Evolutionary conservation across 2,797 vertebrate species (phyloP).

Genomic region (Tolypeutes matacus): DNA sequence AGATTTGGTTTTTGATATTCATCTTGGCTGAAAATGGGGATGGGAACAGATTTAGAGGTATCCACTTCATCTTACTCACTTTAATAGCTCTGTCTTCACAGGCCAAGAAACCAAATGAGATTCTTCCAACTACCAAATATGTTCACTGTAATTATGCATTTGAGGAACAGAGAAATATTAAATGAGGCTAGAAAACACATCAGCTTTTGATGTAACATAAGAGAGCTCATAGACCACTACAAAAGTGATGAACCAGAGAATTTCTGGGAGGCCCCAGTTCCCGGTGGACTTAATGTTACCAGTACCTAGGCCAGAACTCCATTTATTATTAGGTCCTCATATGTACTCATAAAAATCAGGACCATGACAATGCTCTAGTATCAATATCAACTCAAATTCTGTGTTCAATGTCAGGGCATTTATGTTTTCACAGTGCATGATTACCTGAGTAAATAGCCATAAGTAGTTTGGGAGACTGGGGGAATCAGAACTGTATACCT

Average conservation of each 20-base stretch:
- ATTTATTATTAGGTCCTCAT: not conserved
- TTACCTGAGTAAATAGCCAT: not conserved
- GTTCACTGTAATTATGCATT: not conserved
- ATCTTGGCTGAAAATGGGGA: not conserved
- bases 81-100: not conserved
- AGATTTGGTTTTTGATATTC: not conserved
- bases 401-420: not conserved
- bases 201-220: not conserved
- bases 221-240: not conserved
- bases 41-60: not conserved
- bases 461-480: not conserved
- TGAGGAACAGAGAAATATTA: not conserved
- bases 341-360: not conserved
- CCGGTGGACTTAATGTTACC: not conserved
- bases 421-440: not conserved
- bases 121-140: not conserved
- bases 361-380: not conserved
- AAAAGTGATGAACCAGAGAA: not conserved
- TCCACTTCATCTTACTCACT: not conserved
- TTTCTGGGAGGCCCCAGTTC: not conserved
- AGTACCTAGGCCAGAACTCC: not conserved
- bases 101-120: not conserved
- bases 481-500: not conserved
- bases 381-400: not conserved
- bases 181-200: conserved; percentile 5